Percentiles rank a stretch among this genome's conserved stretches.
Conservation (phyloP, 2,113 vertebrate species). For the Nothocercus julius region DNA sequence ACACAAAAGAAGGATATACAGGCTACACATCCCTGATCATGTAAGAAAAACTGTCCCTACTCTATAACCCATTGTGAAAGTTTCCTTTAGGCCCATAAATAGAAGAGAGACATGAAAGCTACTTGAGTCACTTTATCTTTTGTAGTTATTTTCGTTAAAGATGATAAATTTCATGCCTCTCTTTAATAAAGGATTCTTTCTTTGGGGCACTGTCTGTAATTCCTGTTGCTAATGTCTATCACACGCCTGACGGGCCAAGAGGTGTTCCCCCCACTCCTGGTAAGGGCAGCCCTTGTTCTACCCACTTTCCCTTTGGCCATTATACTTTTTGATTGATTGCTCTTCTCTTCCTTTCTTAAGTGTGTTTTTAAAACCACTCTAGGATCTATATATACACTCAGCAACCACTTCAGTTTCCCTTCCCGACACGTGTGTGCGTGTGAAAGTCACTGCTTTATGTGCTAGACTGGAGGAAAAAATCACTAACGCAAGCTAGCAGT, state of each 20-base stretch:
- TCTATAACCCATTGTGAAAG: neutral
- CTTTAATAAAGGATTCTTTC: neutral
- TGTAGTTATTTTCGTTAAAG: neutral
- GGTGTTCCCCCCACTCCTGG: neutral
- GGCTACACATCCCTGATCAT: neutral
- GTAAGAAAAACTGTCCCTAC: neutral
- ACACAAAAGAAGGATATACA: neutral
- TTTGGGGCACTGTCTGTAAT: neutral
- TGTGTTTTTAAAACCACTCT: neutral
- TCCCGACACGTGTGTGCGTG: neutral
- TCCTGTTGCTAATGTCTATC: neutral
- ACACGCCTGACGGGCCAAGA: neutral
- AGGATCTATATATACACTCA: neutral
- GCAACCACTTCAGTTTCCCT: neutral
- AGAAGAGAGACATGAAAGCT: neutral
- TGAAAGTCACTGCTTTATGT: neutral
- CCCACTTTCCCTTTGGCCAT: neutral
- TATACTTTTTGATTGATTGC: neutral
- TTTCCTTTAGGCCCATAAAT: neutral
- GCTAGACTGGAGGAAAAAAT: neutral
- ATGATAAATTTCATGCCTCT: neutral
- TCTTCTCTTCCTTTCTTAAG: neutral
- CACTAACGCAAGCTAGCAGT: neutral
- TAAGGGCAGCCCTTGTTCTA: constrained; percentile 6
- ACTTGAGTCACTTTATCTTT: neutral